Percentiles rank a stretch among this genome's conserved stretches.
Conservation (phyloP, 1,140 invertebrate genomes). For the Antheraea pernyi region DNA sequence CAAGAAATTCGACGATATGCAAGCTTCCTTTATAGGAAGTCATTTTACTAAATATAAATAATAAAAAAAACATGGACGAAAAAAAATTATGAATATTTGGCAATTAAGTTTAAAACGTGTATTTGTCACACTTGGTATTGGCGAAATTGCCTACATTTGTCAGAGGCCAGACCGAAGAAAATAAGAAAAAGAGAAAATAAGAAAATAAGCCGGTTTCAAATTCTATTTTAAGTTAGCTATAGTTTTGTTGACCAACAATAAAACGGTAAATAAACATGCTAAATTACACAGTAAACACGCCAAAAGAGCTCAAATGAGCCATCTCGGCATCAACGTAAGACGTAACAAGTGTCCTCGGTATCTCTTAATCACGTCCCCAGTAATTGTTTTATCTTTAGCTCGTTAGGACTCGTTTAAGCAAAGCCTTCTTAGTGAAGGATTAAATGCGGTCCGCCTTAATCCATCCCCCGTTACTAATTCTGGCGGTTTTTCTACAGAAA, state of each 20-base stretch:
- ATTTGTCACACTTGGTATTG: too few species aligned
- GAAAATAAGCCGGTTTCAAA: background rate
- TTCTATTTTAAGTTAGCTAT: background rate
- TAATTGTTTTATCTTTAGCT: slow-evolving; percentile 79
- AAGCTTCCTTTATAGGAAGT: too few species aligned
- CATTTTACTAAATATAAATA: too few species aligned
- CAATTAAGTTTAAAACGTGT: too few species aligned
- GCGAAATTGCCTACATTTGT: too few species aligned
- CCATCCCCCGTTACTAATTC: slow-evolving; percentile 73
- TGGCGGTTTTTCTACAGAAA: slow-evolving; percentile 72
- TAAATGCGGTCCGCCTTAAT: slow-evolving; percentile 76
- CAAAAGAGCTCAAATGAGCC: background rate
- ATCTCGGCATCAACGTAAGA: slow-evolving; percentile 52
- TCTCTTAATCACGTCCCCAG: slow-evolving; percentile 74
- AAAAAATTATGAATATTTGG: too few species aligned
- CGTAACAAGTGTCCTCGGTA: slow-evolving; percentile 76
- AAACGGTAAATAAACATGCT: slow-evolving; percentile 10
- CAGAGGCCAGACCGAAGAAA: too few species aligned
- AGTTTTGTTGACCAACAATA: background rate
- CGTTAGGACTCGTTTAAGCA: slow-evolving; percentile 79
- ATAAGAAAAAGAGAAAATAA: too few species aligned
- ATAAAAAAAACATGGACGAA: too few species aligned
- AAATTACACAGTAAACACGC: slow-evolving; percentile 9
- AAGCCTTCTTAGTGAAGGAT: slow-evolving; percentile 79
- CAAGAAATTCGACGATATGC: too few species aligned